Conservation (phyloP, 2,113 vertebrate species). For the Eubucco bourcierii region DNA sequence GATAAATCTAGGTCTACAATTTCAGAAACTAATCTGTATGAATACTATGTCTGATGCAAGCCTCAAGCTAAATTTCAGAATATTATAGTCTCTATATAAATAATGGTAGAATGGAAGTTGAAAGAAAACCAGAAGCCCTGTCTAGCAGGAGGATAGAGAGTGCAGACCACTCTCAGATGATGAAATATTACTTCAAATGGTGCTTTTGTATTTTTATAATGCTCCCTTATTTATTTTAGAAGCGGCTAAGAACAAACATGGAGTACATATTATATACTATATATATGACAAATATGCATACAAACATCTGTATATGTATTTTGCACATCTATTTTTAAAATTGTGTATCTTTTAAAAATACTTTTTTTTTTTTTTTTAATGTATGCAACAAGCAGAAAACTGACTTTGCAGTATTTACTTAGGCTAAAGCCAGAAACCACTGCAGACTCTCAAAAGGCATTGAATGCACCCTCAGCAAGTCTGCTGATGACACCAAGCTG, state of each 20-base stretch:
- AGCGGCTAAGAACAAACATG: neutral
- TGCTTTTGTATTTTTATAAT: neutral
- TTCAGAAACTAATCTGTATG: neutral
- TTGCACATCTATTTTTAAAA: fast-evolving
- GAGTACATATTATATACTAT: neutral
- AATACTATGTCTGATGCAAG: neutral
- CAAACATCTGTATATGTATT: neutral
- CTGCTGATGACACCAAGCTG: too few relatives aligned
- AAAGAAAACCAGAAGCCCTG: neutral
- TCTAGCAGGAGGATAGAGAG: neutral
- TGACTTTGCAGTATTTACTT: neutral
- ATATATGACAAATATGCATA: neutral
- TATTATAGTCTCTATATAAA: neutral
- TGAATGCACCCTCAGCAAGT: too few relatives aligned
- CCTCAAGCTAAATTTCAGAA: neutral
- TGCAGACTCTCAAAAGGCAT: neutral
- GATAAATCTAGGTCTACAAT: neutral
- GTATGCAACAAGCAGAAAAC: neutral
- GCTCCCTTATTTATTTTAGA: neutral
- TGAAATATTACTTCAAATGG: neutral
- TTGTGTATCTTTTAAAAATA: neutral
- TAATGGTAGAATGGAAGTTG: neutral
- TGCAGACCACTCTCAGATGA: neutral
- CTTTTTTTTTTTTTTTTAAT: neutral
- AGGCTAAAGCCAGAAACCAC: neutral